Evolutionary conservation across 2,113 vertebrate species (phyloP).

Genomic region (Anolis carolinensis): DNA sequence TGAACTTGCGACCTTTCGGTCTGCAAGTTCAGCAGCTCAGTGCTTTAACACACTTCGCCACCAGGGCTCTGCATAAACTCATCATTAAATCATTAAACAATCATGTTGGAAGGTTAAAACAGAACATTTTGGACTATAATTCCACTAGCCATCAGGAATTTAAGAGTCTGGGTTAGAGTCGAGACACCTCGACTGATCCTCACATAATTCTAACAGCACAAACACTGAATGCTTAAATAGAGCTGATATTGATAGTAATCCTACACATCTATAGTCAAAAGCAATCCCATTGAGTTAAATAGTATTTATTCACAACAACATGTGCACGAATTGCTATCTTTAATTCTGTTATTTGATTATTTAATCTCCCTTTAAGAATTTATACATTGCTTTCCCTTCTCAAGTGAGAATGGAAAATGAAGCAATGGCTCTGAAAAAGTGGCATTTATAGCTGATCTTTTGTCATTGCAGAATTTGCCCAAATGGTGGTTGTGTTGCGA

Average conservation of each 20-base stretch:
- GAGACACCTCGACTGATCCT: neutral
- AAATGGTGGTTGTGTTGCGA: neutral
- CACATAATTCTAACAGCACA: no score
- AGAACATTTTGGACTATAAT: neutral
- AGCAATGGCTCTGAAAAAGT: conserved; percentile 14
- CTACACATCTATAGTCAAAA: neutral
- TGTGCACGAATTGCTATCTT: neutral
- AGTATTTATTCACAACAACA: neutral
- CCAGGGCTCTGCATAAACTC: neutral
- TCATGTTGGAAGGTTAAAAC: neutral
- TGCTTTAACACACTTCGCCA: no score
- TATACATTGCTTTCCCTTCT: neutral
- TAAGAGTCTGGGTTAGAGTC: neutral
- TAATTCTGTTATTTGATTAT: neutral
- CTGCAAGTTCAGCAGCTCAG: no score
- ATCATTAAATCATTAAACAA: no score
- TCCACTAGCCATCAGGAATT: neutral
- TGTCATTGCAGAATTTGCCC: neutral
- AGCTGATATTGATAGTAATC: neutral
- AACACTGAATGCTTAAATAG: neutral
- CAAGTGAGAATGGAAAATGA: neutral
- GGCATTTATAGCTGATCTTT: conserved; percentile 20
- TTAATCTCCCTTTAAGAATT: neutral
- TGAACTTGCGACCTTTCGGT: no score
- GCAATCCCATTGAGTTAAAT: neutral